Conservation (phyloP, 2,113 vertebrate genomes). For the Sprattus sprattus region DNA sequence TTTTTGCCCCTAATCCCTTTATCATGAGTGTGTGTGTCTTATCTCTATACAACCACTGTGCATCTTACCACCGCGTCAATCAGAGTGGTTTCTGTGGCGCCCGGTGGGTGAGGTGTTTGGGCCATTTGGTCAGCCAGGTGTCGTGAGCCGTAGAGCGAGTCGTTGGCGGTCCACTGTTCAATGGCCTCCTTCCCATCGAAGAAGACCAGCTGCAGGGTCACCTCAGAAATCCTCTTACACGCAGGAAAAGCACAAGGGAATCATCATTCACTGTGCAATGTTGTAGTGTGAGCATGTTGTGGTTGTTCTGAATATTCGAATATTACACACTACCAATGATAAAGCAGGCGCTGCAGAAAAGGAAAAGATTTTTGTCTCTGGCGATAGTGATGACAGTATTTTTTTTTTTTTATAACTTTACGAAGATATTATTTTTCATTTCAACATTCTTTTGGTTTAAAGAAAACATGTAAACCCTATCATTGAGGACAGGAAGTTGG, state of each 20-base stretch:
- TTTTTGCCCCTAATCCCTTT: no score
- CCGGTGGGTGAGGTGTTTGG: constrained; percentile 38
- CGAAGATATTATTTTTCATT: neutral
- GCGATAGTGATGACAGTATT: neutral
- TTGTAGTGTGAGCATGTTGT: neutral
- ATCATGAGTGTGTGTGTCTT: neutral
- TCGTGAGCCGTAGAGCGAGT: constrained; percentile 75
- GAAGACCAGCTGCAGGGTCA: constrained; percentile 75
- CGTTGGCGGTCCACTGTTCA: constrained; percentile 61
- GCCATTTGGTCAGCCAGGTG: constrained; percentile 70
- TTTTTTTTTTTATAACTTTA: neutral
- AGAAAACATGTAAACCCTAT: neutral
- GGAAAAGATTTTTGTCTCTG: no score
- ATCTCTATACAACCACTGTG: neutral
- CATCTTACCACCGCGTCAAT: constrained; percentile 66
- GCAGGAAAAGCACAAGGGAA: neutral
- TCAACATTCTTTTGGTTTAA: neutral
- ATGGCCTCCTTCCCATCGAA: constrained; percentile 74
- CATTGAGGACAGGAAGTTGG: neutral
- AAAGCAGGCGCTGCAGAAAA: neutral
- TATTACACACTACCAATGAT: neutral
- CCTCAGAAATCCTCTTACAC: constrained; percentile 14
- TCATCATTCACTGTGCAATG: neutral
- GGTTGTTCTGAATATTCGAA: neutral
- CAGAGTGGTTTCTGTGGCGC: constrained; percentile 46